These are phyloP conservation scores for Parazoanthus swiftii DNA, from an alignment of 92 coral and sea anemone species.

Conservation along the genomic window DNA sequence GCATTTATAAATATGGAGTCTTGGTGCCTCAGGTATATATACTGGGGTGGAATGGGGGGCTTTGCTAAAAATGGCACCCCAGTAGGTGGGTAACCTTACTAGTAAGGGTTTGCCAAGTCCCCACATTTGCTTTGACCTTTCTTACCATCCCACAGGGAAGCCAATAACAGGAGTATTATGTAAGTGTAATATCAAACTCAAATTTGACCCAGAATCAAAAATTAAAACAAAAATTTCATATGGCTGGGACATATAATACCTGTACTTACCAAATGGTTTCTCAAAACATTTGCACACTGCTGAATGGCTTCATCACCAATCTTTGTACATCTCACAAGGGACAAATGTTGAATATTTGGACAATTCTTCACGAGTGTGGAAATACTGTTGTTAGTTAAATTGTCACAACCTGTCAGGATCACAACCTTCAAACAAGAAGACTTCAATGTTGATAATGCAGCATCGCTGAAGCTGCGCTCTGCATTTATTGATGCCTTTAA, in stretches of 20 bases:
- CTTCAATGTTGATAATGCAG: conserved; percentile 49
- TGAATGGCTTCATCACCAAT: conserved; percentile 64
- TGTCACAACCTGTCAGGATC: conserved; percentile 59
- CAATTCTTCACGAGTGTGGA: conserved; percentile 70
- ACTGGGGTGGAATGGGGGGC: too few relatives aligned
- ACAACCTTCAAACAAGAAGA: conserved; percentile 57
- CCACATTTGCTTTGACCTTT: too few relatives aligned
- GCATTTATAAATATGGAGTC: too few relatives aligned
- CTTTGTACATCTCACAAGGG: conserved; percentile 60
- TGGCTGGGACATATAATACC: neutral
- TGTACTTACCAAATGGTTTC: conserved; percentile 55
- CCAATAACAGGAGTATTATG: too few relatives aligned
- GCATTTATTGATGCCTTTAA: conserved; percentile 50
- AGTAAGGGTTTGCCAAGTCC: too few relatives aligned
- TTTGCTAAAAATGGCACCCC: too few relatives aligned
- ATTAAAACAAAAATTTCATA: too few relatives aligned
- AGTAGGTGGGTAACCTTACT: too few relatives aligned
- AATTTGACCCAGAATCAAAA: too few relatives aligned
- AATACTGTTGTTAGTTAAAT: conserved; percentile 55
- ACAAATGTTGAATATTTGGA: conserved; percentile 63
- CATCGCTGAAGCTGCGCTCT: conserved; percentile 52
- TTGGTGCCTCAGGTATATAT: too few relatives aligned
- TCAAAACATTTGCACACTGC: conserved; percentile 50
- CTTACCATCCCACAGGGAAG: too few relatives aligned
- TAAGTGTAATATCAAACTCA: too few relatives aligned